Evolutionary conservation across 2,797 vertebrate species (phyloP), one percentile per base, ranked within the genome.

Genomic region (Falco rusticolus): DNA sequence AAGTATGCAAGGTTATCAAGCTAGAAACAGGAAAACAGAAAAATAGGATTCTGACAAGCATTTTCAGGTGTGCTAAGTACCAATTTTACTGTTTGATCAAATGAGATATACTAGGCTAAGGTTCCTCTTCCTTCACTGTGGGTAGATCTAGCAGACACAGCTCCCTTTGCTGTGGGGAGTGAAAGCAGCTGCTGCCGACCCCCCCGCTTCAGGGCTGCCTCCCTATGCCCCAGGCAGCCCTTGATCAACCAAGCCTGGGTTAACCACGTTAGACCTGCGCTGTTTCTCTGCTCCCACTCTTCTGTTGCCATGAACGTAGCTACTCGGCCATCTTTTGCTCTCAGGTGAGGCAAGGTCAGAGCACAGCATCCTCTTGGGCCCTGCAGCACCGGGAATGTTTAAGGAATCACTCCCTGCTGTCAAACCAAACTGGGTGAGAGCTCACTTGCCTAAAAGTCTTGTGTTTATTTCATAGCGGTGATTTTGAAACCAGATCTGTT

Each of bases 351-450:
- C 2, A 0, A 76, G 80, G 29, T 78, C 33, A 61, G 60, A 53
- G 10, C 33, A 68, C 5, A 1, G 8, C 1, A 0, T 31, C 13
- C 50, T 17, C 63, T 70, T 0, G 0, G 22, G 61, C 13, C 15
- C 37, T 2, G 1, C 11, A 13, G 59, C 65, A 31, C 24, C 41
- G 41, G 39, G 71, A 84, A 65, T 5, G 1, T 75, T 89, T 87
- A 81, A 65, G 74, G 50, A 95, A 50, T 48, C 61, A 17, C 19
- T n/a, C 66, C 43, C 81, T 59, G 57, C 15, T 34, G 22, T 75
- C 89, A 48, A 51, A 69, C 21, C 39, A 57, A 71, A 69, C n/a
- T 4, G 22, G 25, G 65, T 25, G 19, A 34, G 45, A 83, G 33
- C 45, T 92, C 9, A 2, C 28, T 39, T 33, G 51, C 31, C 6